phyloP scores from a whole-genome alignment of 2,797 vertebrate genomes.

The Hydrolagus colliei region DNA sequence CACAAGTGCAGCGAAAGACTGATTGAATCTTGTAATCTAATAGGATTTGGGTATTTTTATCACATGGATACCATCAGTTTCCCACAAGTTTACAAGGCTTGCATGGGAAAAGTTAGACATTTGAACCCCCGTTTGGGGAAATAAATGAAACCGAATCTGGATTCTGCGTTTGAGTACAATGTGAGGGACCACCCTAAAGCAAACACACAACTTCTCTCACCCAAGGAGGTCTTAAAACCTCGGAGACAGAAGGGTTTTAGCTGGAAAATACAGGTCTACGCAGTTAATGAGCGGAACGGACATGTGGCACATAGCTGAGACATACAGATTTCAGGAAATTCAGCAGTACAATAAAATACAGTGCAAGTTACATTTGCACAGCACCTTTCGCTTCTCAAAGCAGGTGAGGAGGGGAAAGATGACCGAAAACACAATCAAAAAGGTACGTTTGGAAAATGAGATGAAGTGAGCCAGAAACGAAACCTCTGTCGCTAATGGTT shows the following conservation, averaged over 20 bases:
- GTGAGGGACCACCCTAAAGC: slow-evolving; percentile 16
- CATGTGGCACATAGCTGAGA: slow-evolving; percentile 14
- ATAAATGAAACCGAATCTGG: slow-evolving; percentile 7
- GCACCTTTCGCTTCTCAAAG: too few species aligned
- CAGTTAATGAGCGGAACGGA: not conserved
- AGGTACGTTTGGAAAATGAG: too few species aligned
- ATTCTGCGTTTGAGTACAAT: not conserved
- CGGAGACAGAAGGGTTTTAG: not conserved
- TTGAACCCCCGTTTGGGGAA: not conserved
- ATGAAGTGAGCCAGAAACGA: not conserved
- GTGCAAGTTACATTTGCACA: too few species aligned
- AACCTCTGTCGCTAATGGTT: not conserved
- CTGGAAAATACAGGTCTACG: not conserved
- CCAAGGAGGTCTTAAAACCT: slow-evolving; percentile 7
- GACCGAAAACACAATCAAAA: too few species aligned
- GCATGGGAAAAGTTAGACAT: not conserved
- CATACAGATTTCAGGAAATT: slow-evolving; percentile 17
- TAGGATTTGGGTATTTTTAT: not conserved
- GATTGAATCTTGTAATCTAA: not conserved
- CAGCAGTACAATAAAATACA: too few species aligned
- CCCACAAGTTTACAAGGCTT: not conserved
- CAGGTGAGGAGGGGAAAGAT: too few species aligned
- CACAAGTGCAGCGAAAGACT: not conserved
- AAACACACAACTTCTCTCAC: not conserved
- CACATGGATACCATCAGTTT: not conserved